Conservation (phyloP, 2,888 invertebrate species). For the Erebia epiphron region DNA sequence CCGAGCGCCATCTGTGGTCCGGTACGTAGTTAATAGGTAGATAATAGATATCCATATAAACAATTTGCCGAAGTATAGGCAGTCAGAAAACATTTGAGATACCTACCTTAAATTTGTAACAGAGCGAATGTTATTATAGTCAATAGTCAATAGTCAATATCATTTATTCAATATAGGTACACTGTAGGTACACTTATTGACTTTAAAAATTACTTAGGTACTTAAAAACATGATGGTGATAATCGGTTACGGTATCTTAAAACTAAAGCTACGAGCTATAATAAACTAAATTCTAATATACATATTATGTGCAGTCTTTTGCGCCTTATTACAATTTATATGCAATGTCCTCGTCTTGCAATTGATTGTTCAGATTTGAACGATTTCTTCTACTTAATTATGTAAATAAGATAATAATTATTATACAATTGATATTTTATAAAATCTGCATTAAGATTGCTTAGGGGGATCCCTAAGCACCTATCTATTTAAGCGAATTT, state of each 20-base stretch:
- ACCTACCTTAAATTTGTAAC: background rate
- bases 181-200: too few relatives aligned
- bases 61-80: background rate
- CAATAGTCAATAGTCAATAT: too few relatives aligned
- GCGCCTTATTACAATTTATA: constrained; percentile 3
- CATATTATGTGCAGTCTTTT: background rate
- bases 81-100: background rate
- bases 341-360: constrained; percentile 2
- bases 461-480: too few relatives aligned
- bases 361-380: background rate
- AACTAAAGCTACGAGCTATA: too few relatives aligned
- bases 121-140: background rate
- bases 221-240: too few relatives aligned
- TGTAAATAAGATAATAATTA: background rate
- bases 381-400: background rate
- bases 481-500: too few relatives aligned
- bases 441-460: too few relatives aligned
- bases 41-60: too few relatives aligned
- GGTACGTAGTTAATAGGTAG: background rate
- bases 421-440: too few relatives aligned
- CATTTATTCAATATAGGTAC: too few relatives aligned
- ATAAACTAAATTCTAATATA: background rate
- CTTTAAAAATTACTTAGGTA: too few relatives aligned
- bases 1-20: constrained; percentile 42
- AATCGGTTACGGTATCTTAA: too few relatives aligned